Percentiles rank a stretch among this genome's conserved stretches.
phyloP scores from a whole-genome alignment of 2,113 vertebrate genomes.

The Dicentrarchus labrax region DNA sequence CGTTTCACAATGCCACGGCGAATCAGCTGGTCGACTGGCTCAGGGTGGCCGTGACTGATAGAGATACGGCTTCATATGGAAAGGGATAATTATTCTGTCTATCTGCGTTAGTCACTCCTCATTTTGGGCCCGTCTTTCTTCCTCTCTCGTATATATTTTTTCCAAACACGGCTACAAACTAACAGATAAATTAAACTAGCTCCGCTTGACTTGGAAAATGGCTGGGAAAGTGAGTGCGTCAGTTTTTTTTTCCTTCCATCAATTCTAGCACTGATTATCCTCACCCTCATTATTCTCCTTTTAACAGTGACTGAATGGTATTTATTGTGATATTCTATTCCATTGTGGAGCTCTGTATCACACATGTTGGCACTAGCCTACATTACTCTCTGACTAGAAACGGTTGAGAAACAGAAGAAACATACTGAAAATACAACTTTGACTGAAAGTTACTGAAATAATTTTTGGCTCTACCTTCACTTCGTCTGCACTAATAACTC shows the following conservation, averaged over 20 bases:
- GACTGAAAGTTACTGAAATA: not conserved
- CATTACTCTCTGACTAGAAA: not conserved
- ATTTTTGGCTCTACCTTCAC: not conserved
- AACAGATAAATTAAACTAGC: not conserved
- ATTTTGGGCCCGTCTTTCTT: slow-evolving; percentile 27
- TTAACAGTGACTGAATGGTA: not conserved
- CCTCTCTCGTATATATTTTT: not conserved
- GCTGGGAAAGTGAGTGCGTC: not conserved
- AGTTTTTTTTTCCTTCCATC: not conserved
- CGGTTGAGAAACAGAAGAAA: not conserved
- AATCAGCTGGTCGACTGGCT: slow-evolving; percentile 67
- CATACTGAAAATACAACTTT: not conserved
- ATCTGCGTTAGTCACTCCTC: slow-evolving; percentile 56
- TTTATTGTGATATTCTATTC: not conserved
- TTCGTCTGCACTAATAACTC: not conserved
- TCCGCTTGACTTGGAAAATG: not conserved
- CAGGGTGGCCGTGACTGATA: slow-evolving; percentile 65
- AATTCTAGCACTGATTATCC: not conserved
- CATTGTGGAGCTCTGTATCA: not conserved
- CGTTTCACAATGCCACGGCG: slow-evolving; percentile 48
- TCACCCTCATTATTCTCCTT: slow-evolving; percentile 8
- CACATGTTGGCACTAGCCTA: not conserved
- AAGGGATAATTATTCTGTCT: slow-evolving; percentile 73
- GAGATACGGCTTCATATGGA: slow-evolving; percentile 46
- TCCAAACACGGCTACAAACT: slow-evolving; percentile 11